Base-by-base conservation (phyloP, 2,113 vertebrate species). In the Bucco capensis region DNA sequence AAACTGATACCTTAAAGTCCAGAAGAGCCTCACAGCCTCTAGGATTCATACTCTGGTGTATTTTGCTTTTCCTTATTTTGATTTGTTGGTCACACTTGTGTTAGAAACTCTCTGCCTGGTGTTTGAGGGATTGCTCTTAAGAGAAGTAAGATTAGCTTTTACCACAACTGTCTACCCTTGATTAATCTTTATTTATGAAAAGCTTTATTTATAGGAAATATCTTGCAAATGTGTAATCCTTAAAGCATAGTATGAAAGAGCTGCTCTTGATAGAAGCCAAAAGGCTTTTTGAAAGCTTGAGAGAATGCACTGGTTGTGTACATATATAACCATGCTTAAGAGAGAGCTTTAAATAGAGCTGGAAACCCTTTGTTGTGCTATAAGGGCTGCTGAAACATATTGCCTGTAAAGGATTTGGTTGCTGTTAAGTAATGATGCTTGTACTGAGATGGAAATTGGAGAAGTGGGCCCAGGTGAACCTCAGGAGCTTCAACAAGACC, bases 201-300 rank as follows among this genome's bases (percentile, higher is more conserved):
- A 84, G n/a, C 58, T 86, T 88, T 94, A 58, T 93, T 94, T 95
- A 62, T 86, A 60, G 47, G 80, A 53, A 94, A 78, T 76, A 87
- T 72, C 42, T 83, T 88, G 25, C 54, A 87, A 72, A 62, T 91
- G 80, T 53, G 69, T 92, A 87, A 76, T 73, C 42, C 31, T 56
- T 92, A 31, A 75, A 96, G 80, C 62, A 50, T 56, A 28, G 21
- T 56, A 77, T 62, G 60, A 44, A 80, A 51, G 49, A 69, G 37
- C 76, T 86, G 30, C 31, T 90, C 74, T 64, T 85, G 54, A 64
- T 78, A 24, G 66, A 86, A 92, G 58, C 57, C 77, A 78, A 51
- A 83, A 78, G 40, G 6, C 47, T 93, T 88, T 82, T 14, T 16
- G 65, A 79, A 88, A 74, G 35, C 37, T 65, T 83, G 61, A 47